Conservation (phyloP, 2,113 vertebrate genomes). For the Caranx ignobilis region DNA sequence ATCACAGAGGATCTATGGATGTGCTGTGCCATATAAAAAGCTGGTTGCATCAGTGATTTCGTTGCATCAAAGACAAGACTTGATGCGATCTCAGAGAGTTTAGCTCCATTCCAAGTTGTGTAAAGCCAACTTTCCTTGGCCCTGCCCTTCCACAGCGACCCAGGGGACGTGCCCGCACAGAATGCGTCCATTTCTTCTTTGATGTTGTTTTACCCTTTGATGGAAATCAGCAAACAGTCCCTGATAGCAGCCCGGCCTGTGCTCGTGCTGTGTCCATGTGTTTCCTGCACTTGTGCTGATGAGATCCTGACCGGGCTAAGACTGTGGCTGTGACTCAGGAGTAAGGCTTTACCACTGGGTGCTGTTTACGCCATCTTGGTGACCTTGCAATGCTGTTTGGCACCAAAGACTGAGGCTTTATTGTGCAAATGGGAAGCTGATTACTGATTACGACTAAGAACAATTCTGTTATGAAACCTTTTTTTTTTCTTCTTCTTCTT, state of each 20-base stretch:
- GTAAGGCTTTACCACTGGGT: background rate
- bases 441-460: slow-evolving; percentile 35
- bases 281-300: slow-evolving; percentile 57
- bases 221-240: slow-evolving; percentile 60
- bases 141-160: slow-evolving; percentile 34
- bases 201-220: slow-evolving; percentile 64
- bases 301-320: slow-evolving; percentile 11
- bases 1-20: background rate
- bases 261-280: background rate
- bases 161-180: slow-evolving; percentile 31
- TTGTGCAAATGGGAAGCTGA: slow-evolving; percentile 38
- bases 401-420: slow-evolving; percentile 22
- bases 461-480: slow-evolving; percentile 49
- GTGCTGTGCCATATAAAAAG: background rate
- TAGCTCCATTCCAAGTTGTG: slow-evolving; percentile 37
- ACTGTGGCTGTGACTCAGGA: slow-evolving; percentile 18
- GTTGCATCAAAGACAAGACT: slow-evolving; percentile 30
- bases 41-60: slow-evolving; percentile 14
- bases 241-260: slow-evolving; percentile 35
- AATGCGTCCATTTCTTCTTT: slow-evolving; percentile 48
- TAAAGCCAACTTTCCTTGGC: slow-evolving; percentile 39
- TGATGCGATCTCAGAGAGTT: slow-evolving; percentile 42
- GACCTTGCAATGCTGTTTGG: slow-evolving; percentile 40
- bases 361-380: slow-evolving; percentile 2
- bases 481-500: slow-evolving; percentile 25